Conservation (phyloP, 2,797 vertebrate genomes). For the Somateria mollissima region DNA sequence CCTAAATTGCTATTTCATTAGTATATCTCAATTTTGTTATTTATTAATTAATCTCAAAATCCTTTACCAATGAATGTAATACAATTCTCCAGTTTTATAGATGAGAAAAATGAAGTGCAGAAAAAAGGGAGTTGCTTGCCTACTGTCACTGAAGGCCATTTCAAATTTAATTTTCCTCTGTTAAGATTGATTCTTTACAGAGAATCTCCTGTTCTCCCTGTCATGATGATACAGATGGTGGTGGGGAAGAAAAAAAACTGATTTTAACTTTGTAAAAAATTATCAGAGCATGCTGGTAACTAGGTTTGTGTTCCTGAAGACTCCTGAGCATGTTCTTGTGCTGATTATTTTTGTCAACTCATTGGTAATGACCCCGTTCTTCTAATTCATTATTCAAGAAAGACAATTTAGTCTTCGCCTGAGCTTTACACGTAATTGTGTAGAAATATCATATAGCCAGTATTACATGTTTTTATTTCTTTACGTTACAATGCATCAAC, state of each 20-base stretch:
- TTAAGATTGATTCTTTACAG: not conserved
- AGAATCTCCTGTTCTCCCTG: not conserved
- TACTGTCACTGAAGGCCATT: not conserved
- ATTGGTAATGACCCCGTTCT: not conserved
- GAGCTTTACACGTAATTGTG: not conserved
- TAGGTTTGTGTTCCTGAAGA: not conserved
- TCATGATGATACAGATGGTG: not conserved
- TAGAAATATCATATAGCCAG: not conserved
- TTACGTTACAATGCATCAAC: fast-evolving
- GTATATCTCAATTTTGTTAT: not conserved
- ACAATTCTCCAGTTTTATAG: not conserved
- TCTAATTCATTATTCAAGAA: not conserved
- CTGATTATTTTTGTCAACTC: not conserved
- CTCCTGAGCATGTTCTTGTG: not conserved
- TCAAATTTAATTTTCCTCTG: not conserved
- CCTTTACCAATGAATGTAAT: not conserved
- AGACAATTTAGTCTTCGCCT: not conserved
- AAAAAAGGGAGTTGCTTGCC: not conserved
- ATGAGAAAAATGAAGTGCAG: not conserved
- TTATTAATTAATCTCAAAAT: not conserved
- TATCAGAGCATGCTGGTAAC: not conserved
- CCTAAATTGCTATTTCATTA: not conserved
- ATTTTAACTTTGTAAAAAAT: not conserved
- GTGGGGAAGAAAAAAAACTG: fast-evolving
- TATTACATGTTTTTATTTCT: not conserved